Evolutionary conservation across 2,113 vertebrate genomes (phyloP).

Genomic region (Trichechus manatus): DNA sequence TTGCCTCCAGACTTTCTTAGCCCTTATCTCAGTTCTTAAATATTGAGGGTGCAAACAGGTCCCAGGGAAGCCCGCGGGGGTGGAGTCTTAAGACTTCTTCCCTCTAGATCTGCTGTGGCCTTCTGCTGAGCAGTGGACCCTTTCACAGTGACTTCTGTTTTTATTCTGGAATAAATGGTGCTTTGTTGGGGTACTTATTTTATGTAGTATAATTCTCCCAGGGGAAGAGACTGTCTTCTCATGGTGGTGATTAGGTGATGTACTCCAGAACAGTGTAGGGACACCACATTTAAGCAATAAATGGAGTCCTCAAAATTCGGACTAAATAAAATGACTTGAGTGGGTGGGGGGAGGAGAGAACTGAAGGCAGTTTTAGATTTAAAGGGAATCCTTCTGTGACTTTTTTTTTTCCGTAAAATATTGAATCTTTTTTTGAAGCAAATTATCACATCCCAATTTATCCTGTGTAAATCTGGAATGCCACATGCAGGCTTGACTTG

Average conservation of each 20-base stretch:
- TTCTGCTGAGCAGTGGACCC: neutral
- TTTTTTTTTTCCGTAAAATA: constrained; percentile 74
- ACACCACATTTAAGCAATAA: neutral
- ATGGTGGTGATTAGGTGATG: neutral
- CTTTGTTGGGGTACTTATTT: neutral
- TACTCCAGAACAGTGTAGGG: neutral
- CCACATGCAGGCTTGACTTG: constrained; percentile 81
- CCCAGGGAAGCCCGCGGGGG: neutral
- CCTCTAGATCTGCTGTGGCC: neutral
- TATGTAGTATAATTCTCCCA: neutral
- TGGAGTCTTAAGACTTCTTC: neutral
- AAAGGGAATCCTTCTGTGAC: constrained; percentile 81
- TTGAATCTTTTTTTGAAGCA: constrained; percentile 80
- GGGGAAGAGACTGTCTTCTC: neutral
- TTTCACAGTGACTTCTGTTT: neutral
- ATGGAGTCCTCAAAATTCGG: constrained; percentile 25
- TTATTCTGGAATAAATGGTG: neutral
- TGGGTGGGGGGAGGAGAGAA: neutral
- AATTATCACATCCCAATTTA: constrained; percentile 83
- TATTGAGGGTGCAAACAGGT: neutral
- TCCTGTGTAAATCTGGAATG: constrained; percentile 80
- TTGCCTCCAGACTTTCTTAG: neutral
- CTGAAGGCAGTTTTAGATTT: constrained; percentile 66
- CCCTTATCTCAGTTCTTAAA: constrained; percentile 19
- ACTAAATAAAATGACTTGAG: constrained; percentile 56